Evolutionary conservation across 2,888 invertebrate species (phyloP), one percentile per base, ranked within the genome.

Genomic region (Griposia aprilina): DNA sequence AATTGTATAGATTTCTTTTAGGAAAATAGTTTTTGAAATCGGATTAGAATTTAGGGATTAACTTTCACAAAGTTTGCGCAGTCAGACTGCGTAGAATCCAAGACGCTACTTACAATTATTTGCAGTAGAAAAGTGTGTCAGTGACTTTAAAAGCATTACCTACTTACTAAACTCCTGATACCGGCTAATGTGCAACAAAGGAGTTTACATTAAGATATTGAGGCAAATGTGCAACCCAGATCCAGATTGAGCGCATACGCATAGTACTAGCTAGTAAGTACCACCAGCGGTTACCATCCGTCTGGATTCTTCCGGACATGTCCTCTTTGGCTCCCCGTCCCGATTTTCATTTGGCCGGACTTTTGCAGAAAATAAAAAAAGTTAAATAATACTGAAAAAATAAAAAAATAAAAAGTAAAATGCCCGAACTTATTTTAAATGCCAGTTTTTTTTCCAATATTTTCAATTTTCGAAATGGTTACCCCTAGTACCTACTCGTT

Each of bases 131-230:
- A 81, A 74, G 63, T 75, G 48, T 81, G 83, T 76, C 74, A 78
- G 48, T 75, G 23, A n/a, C 52, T 59, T 52, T 26, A 57, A 68
- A 80, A 68, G 59, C 45, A 63, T 57, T 23, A n/a, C n/a, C n/a
- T n/a, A n/a, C n/a, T n/a, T n/a, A 59, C 17, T 60, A 41, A 23
- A 66, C 55, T 59, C 30, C 30, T 81, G 81, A 68, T 82, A 80
- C 23, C 62, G 59, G 66, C 59, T 75, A 66, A 85, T 74, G 69
- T 76, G 45, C 20, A 76, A 81, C 85, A 75, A 77, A 76, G 57
- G 71, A 69, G 83, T 85, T 85, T 69, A 74, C 72, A 77, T 85
- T 72, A 75, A 36, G 70, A 82, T 52, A 66, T 81, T 74, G 73
- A 76, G 76, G 83, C 48, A 79, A 84, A 74, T 73, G 67, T 62